These are phyloP conservation scores for Blennius ocellaris DNA, from an alignment of 2,113 vertebrate genomes.

Conservation along the genomic window DNA sequence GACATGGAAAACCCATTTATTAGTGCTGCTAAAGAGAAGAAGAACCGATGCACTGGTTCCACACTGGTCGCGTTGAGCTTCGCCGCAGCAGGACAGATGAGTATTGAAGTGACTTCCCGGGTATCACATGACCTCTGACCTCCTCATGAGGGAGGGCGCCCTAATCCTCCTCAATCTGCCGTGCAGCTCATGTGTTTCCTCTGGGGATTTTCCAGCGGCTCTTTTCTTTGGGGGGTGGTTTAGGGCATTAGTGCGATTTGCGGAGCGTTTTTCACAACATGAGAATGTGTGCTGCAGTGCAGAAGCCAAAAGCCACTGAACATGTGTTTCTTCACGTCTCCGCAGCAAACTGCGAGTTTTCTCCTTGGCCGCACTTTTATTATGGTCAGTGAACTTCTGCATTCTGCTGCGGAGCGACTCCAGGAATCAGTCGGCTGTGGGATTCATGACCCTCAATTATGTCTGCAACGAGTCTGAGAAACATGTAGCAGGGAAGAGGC, in stretches of 20 bases:
- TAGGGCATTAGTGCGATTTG: slow-evolving; percentile 36
- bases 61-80: too few relatives aligned
- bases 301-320: slow-evolving; percentile 56
- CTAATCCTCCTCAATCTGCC: slow-evolving; percentile 27
- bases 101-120: not conserved
- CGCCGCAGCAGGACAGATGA: not conserved
- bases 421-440: slow-evolving; percentile 63
- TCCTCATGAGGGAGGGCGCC: not conserved
- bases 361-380: slow-evolving; percentile 56
- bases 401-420: slow-evolving; percentile 45
- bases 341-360: slow-evolving; percentile 49
- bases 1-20: too few relatives aligned
- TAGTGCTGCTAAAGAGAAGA: too few relatives aligned
- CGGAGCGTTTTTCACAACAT: slow-evolving; percentile 36
- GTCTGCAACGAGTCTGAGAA: slow-evolving; percentile 42
- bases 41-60: too few relatives aligned
- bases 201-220: slow-evolving; percentile 40
- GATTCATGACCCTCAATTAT: slow-evolving; percentile 74
- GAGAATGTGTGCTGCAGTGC: slow-evolving; percentile 28
- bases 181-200: slow-evolving; percentile 17
- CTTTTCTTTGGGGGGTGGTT: not conserved
- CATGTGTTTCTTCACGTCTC: slow-evolving; percentile 66
- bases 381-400: slow-evolving; percentile 63
- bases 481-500: slow-evolving; percentile 37
- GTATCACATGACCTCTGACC: not conserved